Evolutionary conservation across 2,888 invertebrate genomes (phyloP), one percentile per base, ranked within the genome.

Genomic region (Pilophorus perplexus): DNA sequence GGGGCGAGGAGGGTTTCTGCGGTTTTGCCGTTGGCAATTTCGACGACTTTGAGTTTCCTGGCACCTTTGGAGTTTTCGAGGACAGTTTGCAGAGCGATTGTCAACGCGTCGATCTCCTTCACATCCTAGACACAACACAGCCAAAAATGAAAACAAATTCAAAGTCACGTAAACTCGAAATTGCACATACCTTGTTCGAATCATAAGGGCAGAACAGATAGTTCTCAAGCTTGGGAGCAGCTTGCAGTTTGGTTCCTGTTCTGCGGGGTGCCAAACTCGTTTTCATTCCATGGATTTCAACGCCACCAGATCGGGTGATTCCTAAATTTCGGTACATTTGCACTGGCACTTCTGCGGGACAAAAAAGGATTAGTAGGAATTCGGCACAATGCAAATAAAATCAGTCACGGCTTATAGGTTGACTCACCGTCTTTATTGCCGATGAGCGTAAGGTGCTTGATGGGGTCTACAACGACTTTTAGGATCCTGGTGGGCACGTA

Each of bases 401-500:
- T n/a, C n/a, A n/a, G n/a, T n/a, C n/a, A n/a, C n/a, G n/a, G n/a
- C n/a, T n/a, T n/a, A n/a, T n/a, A n/a, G n/a, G n/a, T n/a, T n/a
- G 6, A 44, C 44, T 54, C 40, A 66, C 66, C 57, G 12, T 66
- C 48, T 33, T 55, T 48, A 22, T 48, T 22, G 23, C 37, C 44
- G 23, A 66, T 46, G 12, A 52, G 16, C 14, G 62, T 50, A 5
- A 48, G 23, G 28, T 69, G 69, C 12, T 42, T 59, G 37, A 77
- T 75, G 0, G 95, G 95, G 78, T 96, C 87, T 68, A 96, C 87
- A 23, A 88, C 81, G 6, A 87, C 84, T 73, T 86, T 85, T 76
- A 91, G 90, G 68, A 97, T 83, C 68, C 94, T 83, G 27, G 94
- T 95, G 1, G 96, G 96, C 70, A 97, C 79, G 76, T 89, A 89